Conservation (phyloP, 37 sponge, comb jelly and placozoan species). For the Diacarnus erythraeanus region DNA sequence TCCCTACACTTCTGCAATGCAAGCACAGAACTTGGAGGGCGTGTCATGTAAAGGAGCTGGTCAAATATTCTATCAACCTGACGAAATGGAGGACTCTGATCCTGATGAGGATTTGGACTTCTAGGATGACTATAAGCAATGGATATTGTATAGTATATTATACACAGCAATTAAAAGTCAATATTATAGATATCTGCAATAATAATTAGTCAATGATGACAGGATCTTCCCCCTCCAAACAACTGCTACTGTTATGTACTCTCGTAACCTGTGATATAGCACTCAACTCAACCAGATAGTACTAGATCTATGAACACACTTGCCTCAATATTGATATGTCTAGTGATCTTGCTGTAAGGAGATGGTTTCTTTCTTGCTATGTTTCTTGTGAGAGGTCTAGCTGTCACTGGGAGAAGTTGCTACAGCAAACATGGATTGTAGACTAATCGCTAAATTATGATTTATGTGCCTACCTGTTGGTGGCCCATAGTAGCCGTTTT, state of each 20-base stretch:
- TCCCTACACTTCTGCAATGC: conserved; percentile 43
- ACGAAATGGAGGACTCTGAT: conserved; percentile 79
- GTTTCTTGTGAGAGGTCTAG: neutral
- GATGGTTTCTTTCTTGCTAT: neutral
- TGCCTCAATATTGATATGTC: neutral
- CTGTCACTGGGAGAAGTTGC: neutral
- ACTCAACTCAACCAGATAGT: neutral
- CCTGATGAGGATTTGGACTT: conserved; percentile 89
- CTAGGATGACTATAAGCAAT: conserved; percentile 12
- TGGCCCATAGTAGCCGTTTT: neutral
- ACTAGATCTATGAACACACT: neutral
- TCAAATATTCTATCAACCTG: conserved; percentile 70
- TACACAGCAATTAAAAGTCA: neutral
- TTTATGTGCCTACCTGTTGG: neutral
- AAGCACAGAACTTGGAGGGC: neutral
- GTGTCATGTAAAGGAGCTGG: conserved; percentile 11
- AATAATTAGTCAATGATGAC: conserved; percentile 21
- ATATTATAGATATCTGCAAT: neutral
- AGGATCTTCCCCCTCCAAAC: conserved; percentile 40
- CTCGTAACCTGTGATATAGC: conserved; percentile 10
- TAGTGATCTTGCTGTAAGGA: neutral
- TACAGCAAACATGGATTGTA: neutral
- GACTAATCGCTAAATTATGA: neutral
- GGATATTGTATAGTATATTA: neutral
- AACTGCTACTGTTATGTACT: conserved; percentile 25